Percentiles rank a stretch among this genome's conserved stretches.
phyloP scores from a whole-genome alignment of 1,140 invertebrate genomes.

The Drosophila lowei region DNA sequence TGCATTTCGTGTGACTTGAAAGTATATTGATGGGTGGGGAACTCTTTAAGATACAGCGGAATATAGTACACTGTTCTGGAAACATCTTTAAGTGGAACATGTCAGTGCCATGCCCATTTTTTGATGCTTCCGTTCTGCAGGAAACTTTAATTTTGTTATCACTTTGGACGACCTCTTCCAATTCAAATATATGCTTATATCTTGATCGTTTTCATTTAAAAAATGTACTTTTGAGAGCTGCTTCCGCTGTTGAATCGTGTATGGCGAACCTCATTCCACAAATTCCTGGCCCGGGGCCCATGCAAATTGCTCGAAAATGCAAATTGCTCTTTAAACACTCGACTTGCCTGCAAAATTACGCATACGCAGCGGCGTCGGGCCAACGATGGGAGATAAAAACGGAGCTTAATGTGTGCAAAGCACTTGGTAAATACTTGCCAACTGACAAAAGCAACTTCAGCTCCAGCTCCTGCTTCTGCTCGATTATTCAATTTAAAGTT shows the following conservation, averaged over 20 bases:
- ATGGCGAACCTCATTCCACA: conserved; percentile 22
- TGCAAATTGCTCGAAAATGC: conserved; percentile 60
- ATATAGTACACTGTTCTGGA: not conserved
- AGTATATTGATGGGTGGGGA: conserved; percentile 7
- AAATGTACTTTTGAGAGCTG: not conserved
- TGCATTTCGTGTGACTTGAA: conserved; percentile 30
- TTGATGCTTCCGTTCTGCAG: not conserved
- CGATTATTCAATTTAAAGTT: conserved; percentile 67
- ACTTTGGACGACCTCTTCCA: not conserved
- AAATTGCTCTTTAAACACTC: conserved; percentile 72
- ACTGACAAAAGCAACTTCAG: conserved; percentile 58
- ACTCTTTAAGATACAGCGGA: conserved; percentile 13
- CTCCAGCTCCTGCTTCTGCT: conserved; percentile 33
- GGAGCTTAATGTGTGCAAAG: conserved; percentile 60
- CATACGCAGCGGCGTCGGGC: conserved; percentile 60
- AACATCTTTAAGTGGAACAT: not conserved
- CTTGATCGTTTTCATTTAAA: conserved; percentile 6
- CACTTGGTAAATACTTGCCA: conserved; percentile 69
- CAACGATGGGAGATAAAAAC: conserved; percentile 61
- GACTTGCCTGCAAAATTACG: conserved; percentile 56
- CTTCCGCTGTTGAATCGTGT: not conserved
- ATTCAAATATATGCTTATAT: not conserved
- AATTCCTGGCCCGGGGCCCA: conserved; percentile 28
- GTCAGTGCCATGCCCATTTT: not conserved
- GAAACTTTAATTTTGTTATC: not conserved